A percentile compares a stretch with the other conserved stretches of the same genome.
These are phyloP conservation scores for Sebastes glaucus DNA, from an alignment of 2,797 vertebrate species.

Conservation along the genomic window DNA sequence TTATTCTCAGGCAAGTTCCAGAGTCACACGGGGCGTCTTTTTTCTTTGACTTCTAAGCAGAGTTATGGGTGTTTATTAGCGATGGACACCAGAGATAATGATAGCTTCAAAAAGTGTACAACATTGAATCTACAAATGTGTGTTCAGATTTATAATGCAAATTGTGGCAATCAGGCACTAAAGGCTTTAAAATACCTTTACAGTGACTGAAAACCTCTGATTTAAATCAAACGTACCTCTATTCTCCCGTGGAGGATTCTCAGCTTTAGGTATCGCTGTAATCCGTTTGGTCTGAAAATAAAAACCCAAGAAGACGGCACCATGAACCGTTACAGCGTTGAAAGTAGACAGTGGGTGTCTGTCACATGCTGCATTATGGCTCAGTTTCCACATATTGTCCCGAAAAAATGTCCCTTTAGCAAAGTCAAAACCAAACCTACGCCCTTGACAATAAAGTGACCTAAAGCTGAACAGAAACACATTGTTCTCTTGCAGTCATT, in stretches of 20 bases:
- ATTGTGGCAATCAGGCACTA: too few relatives aligned
- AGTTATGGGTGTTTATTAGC: not conserved
- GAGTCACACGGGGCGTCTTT: not conserved
- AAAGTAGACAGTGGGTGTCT: not conserved
- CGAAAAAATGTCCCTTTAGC: not conserved
- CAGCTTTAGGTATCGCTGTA: slow-evolving; percentile 86
- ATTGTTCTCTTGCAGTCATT: not conserved
- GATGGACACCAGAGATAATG: not conserved
- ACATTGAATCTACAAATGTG: not conserved
- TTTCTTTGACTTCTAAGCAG: not conserved
- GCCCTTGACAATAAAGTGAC: not conserved
- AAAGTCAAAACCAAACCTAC: not conserved
- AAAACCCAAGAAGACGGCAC: not conserved
- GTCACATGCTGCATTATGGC: not conserved
- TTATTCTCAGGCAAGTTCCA: not conserved
- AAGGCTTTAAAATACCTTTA: not conserved
- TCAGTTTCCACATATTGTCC: not conserved
- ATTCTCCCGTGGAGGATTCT: slow-evolving; percentile 89
- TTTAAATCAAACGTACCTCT: slow-evolving; percentile 84
- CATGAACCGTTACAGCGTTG: not conserved
- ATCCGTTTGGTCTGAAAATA: slow-evolving; percentile 86
- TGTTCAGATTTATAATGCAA: too few relatives aligned
- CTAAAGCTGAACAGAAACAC: not conserved
- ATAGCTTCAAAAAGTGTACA: not conserved
- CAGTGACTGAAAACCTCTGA: not conserved